These are phyloP conservation scores for Drosophila algonquin DNA, from an alignment of 2,888 invertebrate genomes.

Conservation along the genomic window DNA sequence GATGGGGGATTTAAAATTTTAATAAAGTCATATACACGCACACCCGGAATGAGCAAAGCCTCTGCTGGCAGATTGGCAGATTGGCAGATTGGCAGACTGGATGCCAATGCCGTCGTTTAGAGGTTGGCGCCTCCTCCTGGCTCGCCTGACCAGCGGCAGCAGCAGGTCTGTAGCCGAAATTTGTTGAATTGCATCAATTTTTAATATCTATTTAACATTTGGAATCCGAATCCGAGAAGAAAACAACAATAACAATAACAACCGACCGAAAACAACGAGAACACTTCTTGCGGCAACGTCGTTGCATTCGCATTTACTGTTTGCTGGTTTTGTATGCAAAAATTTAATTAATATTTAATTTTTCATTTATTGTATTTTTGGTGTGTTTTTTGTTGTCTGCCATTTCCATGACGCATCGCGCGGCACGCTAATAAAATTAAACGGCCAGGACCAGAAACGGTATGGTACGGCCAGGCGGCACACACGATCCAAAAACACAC, in stretches of 20 bases:
- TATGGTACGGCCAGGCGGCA: background rate
- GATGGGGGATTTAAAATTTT: slow-evolving; percentile 63
- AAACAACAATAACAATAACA: slow-evolving; percentile 33
- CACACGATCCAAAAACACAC: slow-evolving; percentile 21
- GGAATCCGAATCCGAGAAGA: slow-evolving; percentile 57
- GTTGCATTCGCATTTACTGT: slow-evolving; percentile 3
- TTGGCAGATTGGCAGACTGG: no score
- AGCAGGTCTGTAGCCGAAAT: slow-evolving; percentile 19
- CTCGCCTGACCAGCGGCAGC: slow-evolving; percentile 17
- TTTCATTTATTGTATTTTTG: slow-evolving; percentile 70
- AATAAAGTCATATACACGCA: slow-evolving; percentile 77
- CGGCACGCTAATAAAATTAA: slow-evolving; percentile 64
- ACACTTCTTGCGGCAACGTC: slow-evolving; percentile 4
- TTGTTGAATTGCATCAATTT: slow-evolving; percentile 54
- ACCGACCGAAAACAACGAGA: background rate
- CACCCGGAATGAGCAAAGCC: slow-evolving; percentile 33
- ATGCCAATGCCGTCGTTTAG: no score
- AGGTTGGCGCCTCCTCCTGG: background rate
- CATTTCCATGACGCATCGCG: slow-evolving; percentile 52
- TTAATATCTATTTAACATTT: slow-evolving; percentile 70
- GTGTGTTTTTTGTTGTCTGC: slow-evolving; percentile 26
- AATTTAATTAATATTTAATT: slow-evolving; percentile 74
- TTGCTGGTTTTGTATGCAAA: slow-evolving; percentile 35
- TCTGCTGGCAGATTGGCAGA: no score
- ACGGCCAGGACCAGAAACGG: slow-evolving; percentile 32